Conservation (phyloP, 2,113 vertebrate species). For the Cricetomys ansorgei region DNA sequence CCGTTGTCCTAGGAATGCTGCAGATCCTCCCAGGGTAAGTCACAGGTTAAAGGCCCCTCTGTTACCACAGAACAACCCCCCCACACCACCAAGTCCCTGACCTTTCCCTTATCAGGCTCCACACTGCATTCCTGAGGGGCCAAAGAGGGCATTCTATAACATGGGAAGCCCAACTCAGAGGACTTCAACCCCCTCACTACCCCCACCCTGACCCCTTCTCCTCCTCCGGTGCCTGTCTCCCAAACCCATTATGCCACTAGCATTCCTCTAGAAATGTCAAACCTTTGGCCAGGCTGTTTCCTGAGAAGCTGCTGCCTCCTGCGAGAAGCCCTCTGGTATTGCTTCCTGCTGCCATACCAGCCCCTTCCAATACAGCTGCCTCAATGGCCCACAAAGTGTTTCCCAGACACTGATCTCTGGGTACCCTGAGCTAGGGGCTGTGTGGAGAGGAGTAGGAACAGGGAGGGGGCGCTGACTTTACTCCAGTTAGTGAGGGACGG, state of each 20-base stretch:
- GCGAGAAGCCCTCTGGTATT: constrained; percentile 29
- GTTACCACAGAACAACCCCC: background rate
- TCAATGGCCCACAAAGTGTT: background rate
- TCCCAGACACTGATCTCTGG: background rate
- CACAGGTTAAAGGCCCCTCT: background rate
- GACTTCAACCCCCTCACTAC: background rate
- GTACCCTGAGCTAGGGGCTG: background rate
- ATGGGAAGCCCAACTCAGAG: background rate
- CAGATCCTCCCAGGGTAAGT: background rate
- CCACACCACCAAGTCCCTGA: background rate
- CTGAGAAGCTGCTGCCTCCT: background rate
- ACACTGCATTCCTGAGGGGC: background rate
- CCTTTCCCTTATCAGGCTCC: background rate
- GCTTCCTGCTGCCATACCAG: background rate
- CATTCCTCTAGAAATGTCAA: background rate
- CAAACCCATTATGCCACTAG: background rate
- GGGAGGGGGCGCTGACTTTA: background rate
- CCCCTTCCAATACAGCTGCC: background rate
- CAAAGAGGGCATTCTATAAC: background rate
- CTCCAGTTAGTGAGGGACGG: background rate
- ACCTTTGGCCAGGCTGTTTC: constrained; percentile 5
- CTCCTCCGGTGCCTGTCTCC: background rate
- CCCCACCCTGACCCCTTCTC: background rate
- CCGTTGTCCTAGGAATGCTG: background rate
- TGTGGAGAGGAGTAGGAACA: background rate